Base-by-base conservation (phyloP, 2,888 invertebrate genomes). In the Brachycybe producta region DNA sequence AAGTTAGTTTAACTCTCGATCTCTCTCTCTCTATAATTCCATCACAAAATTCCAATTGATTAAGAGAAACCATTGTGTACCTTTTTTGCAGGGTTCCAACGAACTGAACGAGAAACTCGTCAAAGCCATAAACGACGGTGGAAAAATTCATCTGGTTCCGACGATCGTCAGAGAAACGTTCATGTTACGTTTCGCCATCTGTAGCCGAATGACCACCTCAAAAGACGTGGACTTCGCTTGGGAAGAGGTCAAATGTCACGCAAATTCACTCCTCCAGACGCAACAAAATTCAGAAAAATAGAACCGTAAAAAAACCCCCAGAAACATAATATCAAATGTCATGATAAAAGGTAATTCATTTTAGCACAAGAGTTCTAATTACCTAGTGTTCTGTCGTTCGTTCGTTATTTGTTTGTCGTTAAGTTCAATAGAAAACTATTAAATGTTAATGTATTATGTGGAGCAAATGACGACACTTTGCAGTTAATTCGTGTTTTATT, bases 141-240 rank as follows among this genome's bases (percentile, higher is more conserved):
- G 91, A 3, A 79, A 84, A 58, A 90, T 97, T 56, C 91, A 94
- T 65, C 73, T 95, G 62, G 91, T 92, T 15, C 92, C 95, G 0
- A 83, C 91, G 0, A 85, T 85, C 68, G 82, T 91, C 52, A 76
- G 78, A 39, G 86, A 82, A 54, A 73, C 73, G 0, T 94, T 82
- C 66, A 91, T 92, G 70, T 70, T 95, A 42, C 75, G 95, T 52
- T 75, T 95, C 67, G 90, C 90, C 0, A 75, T 95, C 54, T 95
- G 94, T 64, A 88, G 92, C 1, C 77, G 86, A 51, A 82, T 76
- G 61, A 82, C 84, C 2, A 81, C 83, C 62, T 75, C 79, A 23
- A 75, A 76, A 52, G 92, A 95, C 61, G 83, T 95, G 59, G 75
- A 80, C 34, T 73, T 77, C 58, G 84, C 91, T 1, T 94, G 91